Evolutionary conservation across 1,140 invertebrate species (phyloP).

Genomic region (Chrysomallon squamiferum): DNA sequence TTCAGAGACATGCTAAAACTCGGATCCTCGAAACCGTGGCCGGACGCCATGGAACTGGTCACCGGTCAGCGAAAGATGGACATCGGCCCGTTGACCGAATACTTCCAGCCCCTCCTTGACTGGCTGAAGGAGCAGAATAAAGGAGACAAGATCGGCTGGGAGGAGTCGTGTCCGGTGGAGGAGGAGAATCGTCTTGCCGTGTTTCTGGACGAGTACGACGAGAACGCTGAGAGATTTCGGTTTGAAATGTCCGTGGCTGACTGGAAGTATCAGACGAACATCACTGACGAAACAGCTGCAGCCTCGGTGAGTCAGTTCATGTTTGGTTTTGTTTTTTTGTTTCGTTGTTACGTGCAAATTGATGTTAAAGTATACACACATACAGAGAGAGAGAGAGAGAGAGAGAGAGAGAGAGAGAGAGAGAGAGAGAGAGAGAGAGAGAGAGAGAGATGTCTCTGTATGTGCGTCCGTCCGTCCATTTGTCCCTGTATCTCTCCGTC

Average conservation of each 20-base stretch:
- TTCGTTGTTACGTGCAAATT: not conserved
- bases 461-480: too few species aligned
- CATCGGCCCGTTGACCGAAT: constrained; percentile 69
- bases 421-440: too few species aligned
- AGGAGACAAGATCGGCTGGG: constrained; percentile 13
- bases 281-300: constrained; percentile 42
- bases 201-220: constrained; percentile 31
- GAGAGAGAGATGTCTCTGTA: too few species aligned
- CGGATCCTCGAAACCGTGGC: constrained; percentile 82
- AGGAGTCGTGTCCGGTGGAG: constrained; percentile 12
- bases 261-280: constrained; percentile 45
- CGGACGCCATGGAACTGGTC: constrained; percentile 79
- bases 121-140: constrained; percentile 70
- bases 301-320: constrained; percentile 63
- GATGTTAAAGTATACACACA: not conserved
- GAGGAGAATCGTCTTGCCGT: constrained; percentile 10
- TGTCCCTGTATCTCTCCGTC: too few species aligned
- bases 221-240: constrained; percentile 7
- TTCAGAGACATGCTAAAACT: constrained; percentile 79
- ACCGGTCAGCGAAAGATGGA: constrained; percentile 79
- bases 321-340: not conserved
- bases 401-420: too few species aligned
- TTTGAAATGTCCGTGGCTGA: constrained; percentile 8
- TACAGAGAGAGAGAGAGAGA: too few species aligned
- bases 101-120: constrained; percentile 68